Base-by-base conservation (phyloP, 2,113 vertebrate genomes). In the Ceyx margarethae region DNA sequence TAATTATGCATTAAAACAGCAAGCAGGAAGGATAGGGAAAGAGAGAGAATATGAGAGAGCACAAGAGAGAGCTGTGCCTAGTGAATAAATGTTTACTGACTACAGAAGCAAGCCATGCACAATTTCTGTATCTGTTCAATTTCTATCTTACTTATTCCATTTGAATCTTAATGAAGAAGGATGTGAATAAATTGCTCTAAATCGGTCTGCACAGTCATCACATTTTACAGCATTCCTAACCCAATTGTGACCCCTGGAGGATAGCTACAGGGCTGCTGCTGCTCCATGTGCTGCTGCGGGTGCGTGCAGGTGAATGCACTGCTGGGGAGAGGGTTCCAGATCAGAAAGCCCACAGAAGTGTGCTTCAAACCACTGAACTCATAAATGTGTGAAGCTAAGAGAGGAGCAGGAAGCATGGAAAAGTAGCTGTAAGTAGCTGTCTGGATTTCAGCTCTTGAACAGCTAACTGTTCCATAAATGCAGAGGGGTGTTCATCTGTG, bases 1-100 rank as follows among this genome's bases (percentile, higher is more conserved):
- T 98, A 98, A 98, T 98, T 98, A 98, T 98, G 98, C 98, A 98
- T 98, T 97, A 97, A 97, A 98, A 97, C 97, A 97, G 97, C 96
- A 97, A 97, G 96, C 95, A 94, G 96, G 96, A 97, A 95, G 92
- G 94, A 73, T 80, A 76, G 87, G 79, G 95, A 77, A 96, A 93
- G 89, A 89, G 75, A 94, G 71, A 71, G 60, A 84, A 91, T n/a
- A 48, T 0, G n/a, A 92, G 57, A 64, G 86, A 86, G 88, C 46
- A 54, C 0, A 8, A 62, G 58, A 85, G 67, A 13, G 80, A 82
- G 53, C 95, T 92, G 58, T 91, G 94, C 93, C 93, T 90, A 56
- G 96, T 91, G 97, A 96, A 97, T 97, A 97, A 98, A 97, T 98
- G 97, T 98, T 98, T 97, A 97, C 98, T 93, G 97, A 97, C 96